Evolutionary conservation across 2,797 vertebrate genomes (phyloP).

Genomic region (Arctocebus calabarensis): DNA sequence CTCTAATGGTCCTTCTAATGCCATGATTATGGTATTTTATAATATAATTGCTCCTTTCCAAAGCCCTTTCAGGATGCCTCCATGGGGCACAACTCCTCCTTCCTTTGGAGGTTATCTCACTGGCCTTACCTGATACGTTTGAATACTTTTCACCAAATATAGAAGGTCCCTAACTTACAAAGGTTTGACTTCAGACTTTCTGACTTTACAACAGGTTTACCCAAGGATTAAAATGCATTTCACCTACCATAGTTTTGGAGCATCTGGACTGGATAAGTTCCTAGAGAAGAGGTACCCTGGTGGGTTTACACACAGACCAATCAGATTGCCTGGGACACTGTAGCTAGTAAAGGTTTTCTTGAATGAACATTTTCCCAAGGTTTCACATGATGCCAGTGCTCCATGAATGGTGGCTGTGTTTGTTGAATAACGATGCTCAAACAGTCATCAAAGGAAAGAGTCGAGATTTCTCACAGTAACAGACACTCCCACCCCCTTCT

Average conservation of each 20-base stretch:
- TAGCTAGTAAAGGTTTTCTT: not conserved
- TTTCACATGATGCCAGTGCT: not conserved
- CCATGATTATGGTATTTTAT: not conserved
- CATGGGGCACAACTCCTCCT: rapidly evolving
- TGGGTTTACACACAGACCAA: not conserved
- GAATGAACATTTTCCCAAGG: not conserved
- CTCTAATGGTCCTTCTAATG: not conserved
- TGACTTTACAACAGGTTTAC: not conserved
- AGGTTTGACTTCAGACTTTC: not conserved
- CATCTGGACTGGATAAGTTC: not conserved
- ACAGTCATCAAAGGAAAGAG: not conserved
- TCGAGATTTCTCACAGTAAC: not conserved
- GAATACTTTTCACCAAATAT: not conserved
- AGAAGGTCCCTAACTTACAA: not conserved
- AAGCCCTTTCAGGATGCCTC: not conserved
- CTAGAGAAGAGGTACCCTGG: not conserved
- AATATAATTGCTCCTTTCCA: not conserved
- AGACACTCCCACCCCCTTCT: not conserved
- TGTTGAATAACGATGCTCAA: not conserved
- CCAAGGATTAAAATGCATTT: not conserved
- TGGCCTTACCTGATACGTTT: not conserved
- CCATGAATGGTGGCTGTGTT: not conserved
- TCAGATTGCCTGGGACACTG: not conserved
- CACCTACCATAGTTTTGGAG: not conserved
- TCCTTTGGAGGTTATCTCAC: not conserved